Base-by-base conservation (phyloP, 1,140 invertebrate genomes). In the Oedothorax gibbosus region DNA sequence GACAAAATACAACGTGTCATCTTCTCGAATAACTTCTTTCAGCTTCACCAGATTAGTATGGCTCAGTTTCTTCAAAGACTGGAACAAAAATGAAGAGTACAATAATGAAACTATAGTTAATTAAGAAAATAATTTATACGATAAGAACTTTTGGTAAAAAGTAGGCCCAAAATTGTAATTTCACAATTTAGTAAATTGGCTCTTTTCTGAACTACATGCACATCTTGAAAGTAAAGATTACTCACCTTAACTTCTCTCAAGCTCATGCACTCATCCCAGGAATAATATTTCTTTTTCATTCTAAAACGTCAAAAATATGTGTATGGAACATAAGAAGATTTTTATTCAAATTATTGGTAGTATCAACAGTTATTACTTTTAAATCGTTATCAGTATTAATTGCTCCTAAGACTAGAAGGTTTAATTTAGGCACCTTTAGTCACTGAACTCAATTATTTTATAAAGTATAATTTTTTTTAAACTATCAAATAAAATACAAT, bases 201-300 rank as follows among this genome's bases (percentile, higher is more conserved):
- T 5, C 35, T 5, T 5, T 35, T 35, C n/a, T 35, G 5, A 35
- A 5, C 35, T 35, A 35, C 35, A 5, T 35, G 57, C 57, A 60
- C 21, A 11, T 15, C 3, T 21, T 3, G 51, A 71, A 49, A 49
- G 20, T 10, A 18, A 8, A 56, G 5, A 21, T 53, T 14, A 71
- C 88, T 90, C 91, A 96, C 96, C 93, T 99, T 99, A 1, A 99
- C 97, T 93, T 99, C 99, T 18, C 98, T 92, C 56, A 99, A 91
- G 91, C 95, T 98, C 95, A 99, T 98, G 10, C 98, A 98, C 90
- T 99, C 99, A 88, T 99, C 98, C 99, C 99, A 99, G 0, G 97
- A 98, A 90, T 99, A 99, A 91, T 99, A 99, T 91, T 99, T 99
- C 88, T 98, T 94, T 90, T 99, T 99, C 98, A 99, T 99, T 89